These are phyloP conservation scores for Nothobranchius furzeri DNA, from an alignment of 2,113 vertebrate species.

Conservation along the genomic window DNA sequence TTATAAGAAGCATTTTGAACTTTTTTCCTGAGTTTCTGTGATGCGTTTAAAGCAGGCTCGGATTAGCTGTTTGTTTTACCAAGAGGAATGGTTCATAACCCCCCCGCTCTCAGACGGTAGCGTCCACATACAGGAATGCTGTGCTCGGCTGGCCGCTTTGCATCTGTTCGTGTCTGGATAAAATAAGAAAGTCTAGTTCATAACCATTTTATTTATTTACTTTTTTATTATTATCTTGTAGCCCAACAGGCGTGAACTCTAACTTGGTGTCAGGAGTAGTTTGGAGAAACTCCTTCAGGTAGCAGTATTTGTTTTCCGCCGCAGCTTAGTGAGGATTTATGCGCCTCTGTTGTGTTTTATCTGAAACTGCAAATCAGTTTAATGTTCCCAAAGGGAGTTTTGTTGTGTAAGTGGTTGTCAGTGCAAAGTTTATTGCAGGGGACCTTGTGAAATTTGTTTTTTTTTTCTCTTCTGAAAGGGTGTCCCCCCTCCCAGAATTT, in stretches of 20 bases:
- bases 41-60: not conserved
- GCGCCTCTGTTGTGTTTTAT: conserved; percentile 9
- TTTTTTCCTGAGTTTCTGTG: not conserved
- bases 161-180: not conserved
- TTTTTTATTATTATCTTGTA: not conserved
- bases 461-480: conserved; percentile 14
- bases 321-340: conserved; percentile 19
- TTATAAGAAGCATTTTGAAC: not conserved
- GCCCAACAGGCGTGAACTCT: not conserved
- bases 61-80: conserved; percentile 28
- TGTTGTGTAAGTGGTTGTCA: conserved; percentile 22
- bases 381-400: conserved; percentile 28
- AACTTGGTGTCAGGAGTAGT: not conserved
- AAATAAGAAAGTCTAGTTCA: not conserved
- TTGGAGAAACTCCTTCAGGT: conserved; percentile 26
- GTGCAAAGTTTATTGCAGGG: conserved; percentile 26
- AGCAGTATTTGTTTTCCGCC: conserved; percentile 17
- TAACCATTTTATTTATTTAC: not conserved
- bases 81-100: conserved; percentile 20
- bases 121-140: conserved; percentile 51
- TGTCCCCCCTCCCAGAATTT: conserved; percentile 6
- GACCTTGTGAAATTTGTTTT: conserved; percentile 33
- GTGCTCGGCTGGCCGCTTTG: conserved; percentile 32
- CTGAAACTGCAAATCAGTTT: conserved; percentile 46
- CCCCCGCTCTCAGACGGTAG: conserved; percentile 17